Evolutionary conservation across 2,797 vertebrate genomes (phyloP).

Genomic region (Enteromius anoplus): DNA sequence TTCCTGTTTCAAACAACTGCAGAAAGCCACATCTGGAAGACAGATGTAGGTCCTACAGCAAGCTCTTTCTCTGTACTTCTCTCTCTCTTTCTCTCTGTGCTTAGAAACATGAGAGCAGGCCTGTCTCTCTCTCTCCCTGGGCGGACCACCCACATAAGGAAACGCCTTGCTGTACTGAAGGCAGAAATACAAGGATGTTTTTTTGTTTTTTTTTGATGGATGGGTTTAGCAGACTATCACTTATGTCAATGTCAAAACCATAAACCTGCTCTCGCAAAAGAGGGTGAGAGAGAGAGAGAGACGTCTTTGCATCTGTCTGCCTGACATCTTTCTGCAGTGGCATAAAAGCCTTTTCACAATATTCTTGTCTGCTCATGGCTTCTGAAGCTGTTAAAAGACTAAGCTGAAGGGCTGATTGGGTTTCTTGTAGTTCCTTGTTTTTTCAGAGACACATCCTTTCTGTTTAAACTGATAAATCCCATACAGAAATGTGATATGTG

Average conservation of each 20-base stretch:
- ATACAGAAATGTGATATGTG: neutral
- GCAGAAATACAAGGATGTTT: constrained; percentile 71
- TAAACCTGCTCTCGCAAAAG: constrained; percentile 69
- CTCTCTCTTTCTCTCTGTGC: constrained; percentile 64
- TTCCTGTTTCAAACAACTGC: constrained; percentile 73
- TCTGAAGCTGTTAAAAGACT: constrained; percentile 6
- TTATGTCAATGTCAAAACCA: constrained; percentile 76
- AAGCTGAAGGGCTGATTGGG: neutral
- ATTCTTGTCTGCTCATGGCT: constrained; percentile 2
- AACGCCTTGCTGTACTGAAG: constrained; percentile 76
- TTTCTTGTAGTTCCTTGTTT: neutral
- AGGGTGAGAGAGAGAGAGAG: constrained; percentile 54
- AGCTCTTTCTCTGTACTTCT: constrained; percentile 58
- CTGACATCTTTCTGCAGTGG: constrained; percentile 38
- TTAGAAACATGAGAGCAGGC: constrained; percentile 77
- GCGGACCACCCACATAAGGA: constrained; percentile 83
- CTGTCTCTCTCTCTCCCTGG: constrained; percentile 53
- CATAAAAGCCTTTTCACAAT: neutral
- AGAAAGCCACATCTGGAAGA: constrained; percentile 81
- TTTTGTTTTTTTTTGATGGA: constrained; percentile 66
- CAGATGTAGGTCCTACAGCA: constrained; percentile 77
- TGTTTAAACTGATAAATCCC: constrained; percentile 9
- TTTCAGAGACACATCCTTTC: neutral
- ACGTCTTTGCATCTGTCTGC: constrained; percentile 46
- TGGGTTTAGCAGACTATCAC: constrained; percentile 79